phyloP scores from a whole-genome alignment of 2,888 invertebrate genomes.

The Clitarchus hookeri region DNA sequence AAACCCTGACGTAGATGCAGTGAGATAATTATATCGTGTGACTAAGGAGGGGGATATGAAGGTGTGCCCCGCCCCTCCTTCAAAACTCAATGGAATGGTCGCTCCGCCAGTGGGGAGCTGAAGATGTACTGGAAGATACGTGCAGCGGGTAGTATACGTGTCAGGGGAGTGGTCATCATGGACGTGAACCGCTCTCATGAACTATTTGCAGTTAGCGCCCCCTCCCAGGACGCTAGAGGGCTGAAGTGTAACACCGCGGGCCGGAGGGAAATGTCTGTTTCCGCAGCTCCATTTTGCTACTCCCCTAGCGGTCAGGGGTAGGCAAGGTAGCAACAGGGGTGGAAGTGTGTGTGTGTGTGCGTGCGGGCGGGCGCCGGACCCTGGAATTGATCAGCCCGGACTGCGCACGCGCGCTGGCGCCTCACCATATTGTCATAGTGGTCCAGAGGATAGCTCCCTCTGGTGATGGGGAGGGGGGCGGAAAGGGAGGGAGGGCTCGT shows the following conservation, averaged over 20 bases:
- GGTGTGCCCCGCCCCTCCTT: too few species aligned
- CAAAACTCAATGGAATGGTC: too few species aligned
- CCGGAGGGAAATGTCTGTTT: not conserved
- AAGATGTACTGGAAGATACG: too few species aligned
- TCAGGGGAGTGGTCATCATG: not conserved
- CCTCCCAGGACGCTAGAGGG: not conserved
- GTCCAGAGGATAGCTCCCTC: not conserved
- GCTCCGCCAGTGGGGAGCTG: too few species aligned
- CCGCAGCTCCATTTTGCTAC: not conserved
- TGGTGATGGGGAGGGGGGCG: not conserved
- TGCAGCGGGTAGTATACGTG: too few species aligned
- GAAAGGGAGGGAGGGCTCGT: not conserved
- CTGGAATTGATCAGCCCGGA: constrained; percentile 20
- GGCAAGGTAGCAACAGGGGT: not conserved
- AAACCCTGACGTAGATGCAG: too few species aligned
- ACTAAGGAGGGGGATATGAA: too few species aligned
- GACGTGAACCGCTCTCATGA: not conserved
- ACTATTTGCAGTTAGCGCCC: not conserved
- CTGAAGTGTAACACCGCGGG: not conserved
- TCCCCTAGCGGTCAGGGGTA: not conserved
- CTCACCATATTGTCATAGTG: constrained; percentile 22
- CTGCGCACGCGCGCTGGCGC: constrained; percentile 11
- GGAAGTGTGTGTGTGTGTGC: not conserved
- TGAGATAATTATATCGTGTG: too few species aligned
- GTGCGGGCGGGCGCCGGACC: not conserved